These are phyloP conservation scores for Minunthozetes semirufus DNA, from an alignment of 2,888 invertebrate genomes.

Conservation along the genomic window DNA sequence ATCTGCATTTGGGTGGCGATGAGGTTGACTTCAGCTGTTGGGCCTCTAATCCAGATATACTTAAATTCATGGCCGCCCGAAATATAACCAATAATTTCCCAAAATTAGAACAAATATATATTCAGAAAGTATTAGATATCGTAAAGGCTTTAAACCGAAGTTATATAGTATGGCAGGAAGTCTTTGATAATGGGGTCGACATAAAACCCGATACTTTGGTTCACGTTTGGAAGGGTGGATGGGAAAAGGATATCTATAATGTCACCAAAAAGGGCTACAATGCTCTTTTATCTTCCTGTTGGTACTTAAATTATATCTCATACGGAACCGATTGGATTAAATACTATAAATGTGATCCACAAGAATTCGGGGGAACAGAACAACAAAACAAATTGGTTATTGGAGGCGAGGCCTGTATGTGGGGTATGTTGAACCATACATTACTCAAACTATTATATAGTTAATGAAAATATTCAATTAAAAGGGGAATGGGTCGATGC, in stretches of 20 bases:
- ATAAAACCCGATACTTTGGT: constrained; percentile 59
- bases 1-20: constrained; percentile 86
- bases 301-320: constrained; percentile 73
- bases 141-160: constrained; percentile 46
- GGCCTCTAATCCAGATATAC: constrained; percentile 64
- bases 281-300: constrained; percentile 68
- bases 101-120: constrained; percentile 62
- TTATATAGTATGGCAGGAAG: constrained; percentile 72
- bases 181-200: constrained; percentile 63
- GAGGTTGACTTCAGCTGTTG: constrained; percentile 78
- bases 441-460: not conserved
- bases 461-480: not conserved
- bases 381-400: constrained; percentile 60
- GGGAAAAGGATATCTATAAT: constrained; percentile 49
- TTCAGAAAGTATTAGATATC: constrained; percentile 56
- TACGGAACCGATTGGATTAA: constrained; percentile 53
- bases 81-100: constrained; percentile 55
- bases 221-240: constrained; percentile 66
- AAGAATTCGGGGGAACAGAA: constrained; percentile 44
- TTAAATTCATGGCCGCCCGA: constrained; percentile 56
- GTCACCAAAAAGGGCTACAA: constrained; percentile 58
- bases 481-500: constrained; percentile 65
- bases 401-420: constrained; percentile 89
- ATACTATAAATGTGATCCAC: constrained; percentile 51
- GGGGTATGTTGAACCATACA: constrained; percentile 54